Base-by-base conservation (phyloP, 2,113 vertebrate genomes). In the Lophura nycthemera region DNA sequence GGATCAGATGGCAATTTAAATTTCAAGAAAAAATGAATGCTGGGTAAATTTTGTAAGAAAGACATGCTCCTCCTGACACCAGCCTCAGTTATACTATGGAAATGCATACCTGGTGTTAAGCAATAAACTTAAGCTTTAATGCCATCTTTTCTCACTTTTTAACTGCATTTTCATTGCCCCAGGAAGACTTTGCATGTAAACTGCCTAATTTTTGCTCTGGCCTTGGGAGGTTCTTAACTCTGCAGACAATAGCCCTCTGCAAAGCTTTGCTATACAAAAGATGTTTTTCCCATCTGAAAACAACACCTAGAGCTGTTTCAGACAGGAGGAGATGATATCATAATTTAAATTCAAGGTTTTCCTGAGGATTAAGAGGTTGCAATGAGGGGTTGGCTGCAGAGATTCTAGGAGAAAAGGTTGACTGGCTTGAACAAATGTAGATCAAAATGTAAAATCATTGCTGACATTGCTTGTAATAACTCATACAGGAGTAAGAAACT, bases 301-400 rank as follows among this genome's bases (percentile, higher is more conserved):
- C 42, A 71, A 59, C 64, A 64, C 72, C 60, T 80, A 92, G 56
- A 87, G 54, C 71, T 88, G 43, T 10, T 89, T 64, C 65, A 73
- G 94, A 83, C 32, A 36, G 45, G 63, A 79, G 29, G n/a, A 56
- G 75, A 56, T 70, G 17, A 75, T 48, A 42, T 50, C 36, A 83
- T 85, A 69, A 70, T 89, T 92, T 87, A 91, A 93, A 76, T 50
- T 60, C 59, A 48, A 80, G 60, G 36, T 43, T 71, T 91, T 83
- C 45, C 79, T 81, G 47, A 64, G 61, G 38, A 40, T 69, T 81
- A 32, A 80, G 69, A 85, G 47, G 47, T 63, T 89, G 36, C 36
- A 78, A 36, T 1, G 2, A 66, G 71, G 18, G 9, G 14, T 14
- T 80, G 32, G 47, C 69, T 86, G 70, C 47, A 87, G 48, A 89